phyloP scores from a whole-genome alignment of 2,888 invertebrate genomes.

The Dioctria linearis region DNA sequence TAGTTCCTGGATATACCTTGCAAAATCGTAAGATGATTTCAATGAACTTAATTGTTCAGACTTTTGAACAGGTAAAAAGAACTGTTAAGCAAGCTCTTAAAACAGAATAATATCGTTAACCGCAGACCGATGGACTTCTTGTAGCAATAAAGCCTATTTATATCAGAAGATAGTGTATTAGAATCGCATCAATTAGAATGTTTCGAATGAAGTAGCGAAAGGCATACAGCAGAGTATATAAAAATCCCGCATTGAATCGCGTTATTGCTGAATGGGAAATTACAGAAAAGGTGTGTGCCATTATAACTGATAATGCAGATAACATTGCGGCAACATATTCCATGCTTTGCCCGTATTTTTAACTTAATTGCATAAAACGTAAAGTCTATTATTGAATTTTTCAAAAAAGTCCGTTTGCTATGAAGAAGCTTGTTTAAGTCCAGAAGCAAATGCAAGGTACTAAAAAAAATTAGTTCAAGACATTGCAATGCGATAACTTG shows the following conservation, averaged over 20 bases:
- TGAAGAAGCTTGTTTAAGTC: neutral
- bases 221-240: conserved; percentile 60
- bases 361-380: conserved; percentile 56
- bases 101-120: conserved; percentile 57
- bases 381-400: conserved; percentile 45
- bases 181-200: conserved; percentile 58
- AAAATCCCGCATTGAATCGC: conserved; percentile 52
- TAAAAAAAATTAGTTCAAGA: conserved; percentile 59
- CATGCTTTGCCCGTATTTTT: conserved; percentile 60
- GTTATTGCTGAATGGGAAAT: conserved; percentile 54
- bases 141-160: conserved; percentile 59
- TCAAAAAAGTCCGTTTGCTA: conserved; percentile 39
- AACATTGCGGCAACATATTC: conserved; percentile 60
- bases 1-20: conserved; percentile 62
- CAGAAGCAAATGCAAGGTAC: conserved; percentile 16
- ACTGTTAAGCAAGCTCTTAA: conserved; percentile 54
- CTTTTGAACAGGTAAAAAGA: conserved; percentile 56
- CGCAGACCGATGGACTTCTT: conserved; percentile 62
- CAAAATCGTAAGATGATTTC: conserved; percentile 61
- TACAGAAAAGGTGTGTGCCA: conserved; percentile 39
- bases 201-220: conserved; percentile 54
- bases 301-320: conserved; percentile 61
- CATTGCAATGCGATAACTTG: conserved; percentile 61
- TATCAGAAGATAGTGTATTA: conserved; percentile 57
- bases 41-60: conserved; percentile 60